A percentile compares a stretch with the other conserved stretches of the same genome.
phyloP scores from a whole-genome alignment of 2,888 invertebrate species.

The Eupithecia tripunctaria region DNA sequence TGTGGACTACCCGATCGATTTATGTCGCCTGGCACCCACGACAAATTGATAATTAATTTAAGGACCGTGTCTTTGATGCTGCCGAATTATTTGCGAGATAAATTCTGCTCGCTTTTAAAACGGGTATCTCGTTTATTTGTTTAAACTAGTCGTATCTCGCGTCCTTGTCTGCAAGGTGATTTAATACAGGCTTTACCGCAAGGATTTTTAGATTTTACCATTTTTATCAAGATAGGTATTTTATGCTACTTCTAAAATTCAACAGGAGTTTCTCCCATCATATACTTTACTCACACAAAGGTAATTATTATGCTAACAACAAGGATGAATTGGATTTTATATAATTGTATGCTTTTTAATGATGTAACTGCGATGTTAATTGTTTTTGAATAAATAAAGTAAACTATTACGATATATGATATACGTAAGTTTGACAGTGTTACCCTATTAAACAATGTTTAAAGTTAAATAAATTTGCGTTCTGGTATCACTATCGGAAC shows the following conservation, averaged over 20 bases:
- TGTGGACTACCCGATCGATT: constrained; percentile 81
- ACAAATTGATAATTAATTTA: constrained; percentile 85
- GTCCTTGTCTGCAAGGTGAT: constrained; percentile 16
- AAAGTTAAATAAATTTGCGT: constrained; percentile 46
- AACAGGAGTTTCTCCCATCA: background rate
- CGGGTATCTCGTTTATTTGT: constrained; percentile 33
- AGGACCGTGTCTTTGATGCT: constrained; percentile 76
- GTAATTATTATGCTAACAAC: too few relatives aligned
- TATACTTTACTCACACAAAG: too few relatives aligned
- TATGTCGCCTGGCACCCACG: constrained; percentile 83
- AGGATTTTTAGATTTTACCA: background rate
- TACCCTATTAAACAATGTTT: constrained; percentile 14
- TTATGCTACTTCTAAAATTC: background rate
- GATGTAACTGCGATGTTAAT: too few relatives aligned
- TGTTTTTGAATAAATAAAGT: too few relatives aligned
- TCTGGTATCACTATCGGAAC: constrained; percentile 41
- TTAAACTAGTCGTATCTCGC: constrained; percentile 23
- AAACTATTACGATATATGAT: too few relatives aligned
- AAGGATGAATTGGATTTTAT: too few relatives aligned
- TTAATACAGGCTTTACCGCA: background rate
- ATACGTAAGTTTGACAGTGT: background rate
- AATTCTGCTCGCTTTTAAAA: constrained; percentile 41
- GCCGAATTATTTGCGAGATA: constrained; percentile 78
- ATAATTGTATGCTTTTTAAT: too few relatives aligned
- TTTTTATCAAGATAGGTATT: background rate